Evolutionary conservation across 1,140 invertebrate species (phyloP).

Genomic region (Drosophila busckii): DNA sequence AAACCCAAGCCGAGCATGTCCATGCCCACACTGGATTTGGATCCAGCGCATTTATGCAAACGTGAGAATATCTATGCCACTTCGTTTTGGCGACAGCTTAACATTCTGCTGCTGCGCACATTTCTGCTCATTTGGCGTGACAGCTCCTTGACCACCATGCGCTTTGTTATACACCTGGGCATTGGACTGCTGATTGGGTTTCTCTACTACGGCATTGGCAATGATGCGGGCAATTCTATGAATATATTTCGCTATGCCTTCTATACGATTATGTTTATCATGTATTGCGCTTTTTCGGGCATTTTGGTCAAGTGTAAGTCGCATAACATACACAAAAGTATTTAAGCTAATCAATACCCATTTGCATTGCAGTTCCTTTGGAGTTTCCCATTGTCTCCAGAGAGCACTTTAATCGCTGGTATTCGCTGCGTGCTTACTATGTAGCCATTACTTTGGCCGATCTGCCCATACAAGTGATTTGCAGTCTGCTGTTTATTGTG

Average conservation of each 20-base stretch:
- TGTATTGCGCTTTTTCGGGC: slow-evolving; percentile 92
- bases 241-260: slow-evolving; percentile 90
- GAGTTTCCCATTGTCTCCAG: slow-evolving; percentile 90
- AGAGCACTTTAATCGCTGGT: slow-evolving; percentile 96
- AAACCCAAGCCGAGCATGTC: slow-evolving; percentile 38
- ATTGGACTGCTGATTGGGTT: slow-evolving; percentile 89
- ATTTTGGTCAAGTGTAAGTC: slow-evolving; percentile 92
- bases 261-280: slow-evolving; percentile 90
- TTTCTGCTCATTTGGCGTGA: slow-evolving; percentile 81
- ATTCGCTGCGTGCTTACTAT: slow-evolving; percentile 93
- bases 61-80: slow-evolving; percentile 80
- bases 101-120: slow-evolving; percentile 83
- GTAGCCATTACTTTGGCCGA: slow-evolving; percentile 91
- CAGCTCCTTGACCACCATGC: slow-evolving; percentile 84
- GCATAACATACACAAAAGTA: no score
- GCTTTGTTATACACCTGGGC: slow-evolving; percentile 86
- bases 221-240: slow-evolving; percentile 85
- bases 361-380: slow-evolving; percentile 90
- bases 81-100: slow-evolving; percentile 84
- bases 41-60: slow-evolving; percentile 66
- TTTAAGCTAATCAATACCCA: no score
- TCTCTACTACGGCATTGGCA: slow-evolving; percentile 89
- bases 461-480: slow-evolving; percentile 90
- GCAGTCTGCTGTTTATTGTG: slow-evolving; percentile 86
- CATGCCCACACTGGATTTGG: slow-evolving; percentile 43